Evolutionary conservation across 2,113 vertebrate genomes (phyloP).

Genomic region (Chitala chitala): DNA sequence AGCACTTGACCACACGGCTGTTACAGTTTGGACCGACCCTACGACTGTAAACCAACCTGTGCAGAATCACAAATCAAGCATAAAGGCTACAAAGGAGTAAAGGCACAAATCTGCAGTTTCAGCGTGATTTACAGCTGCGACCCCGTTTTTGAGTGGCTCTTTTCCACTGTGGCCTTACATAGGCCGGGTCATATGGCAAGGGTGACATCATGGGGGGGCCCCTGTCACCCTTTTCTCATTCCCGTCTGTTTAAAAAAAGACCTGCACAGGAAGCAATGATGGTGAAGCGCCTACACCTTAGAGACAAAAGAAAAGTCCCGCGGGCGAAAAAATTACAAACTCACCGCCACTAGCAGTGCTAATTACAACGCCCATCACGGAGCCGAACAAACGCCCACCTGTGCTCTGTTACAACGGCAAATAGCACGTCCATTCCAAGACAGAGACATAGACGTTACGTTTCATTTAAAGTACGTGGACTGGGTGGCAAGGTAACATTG

Average conservation of each 20-base stretch:
- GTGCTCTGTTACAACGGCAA: slow-evolving; percentile 3
- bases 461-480: background rate
- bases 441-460: too few species aligned
- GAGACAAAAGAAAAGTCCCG: background rate
- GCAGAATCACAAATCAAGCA: background rate
- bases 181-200: background rate
- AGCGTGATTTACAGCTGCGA: too few species aligned
- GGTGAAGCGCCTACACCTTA: background rate
- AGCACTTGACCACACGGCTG: background rate
- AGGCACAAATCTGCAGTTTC: background rate
- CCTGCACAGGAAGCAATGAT: background rate
- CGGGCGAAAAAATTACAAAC: slow-evolving; percentile 4
- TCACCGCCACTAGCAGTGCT: background rate
- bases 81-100: too few species aligned
- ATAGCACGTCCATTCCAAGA: background rate
- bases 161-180: background rate
- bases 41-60: background rate
- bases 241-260: background rate
- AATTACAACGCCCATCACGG: background rate
- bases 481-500: too few species aligned
- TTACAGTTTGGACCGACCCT: background rate
- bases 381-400: background rate
- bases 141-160: too few species aligned
- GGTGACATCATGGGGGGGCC: background rate
- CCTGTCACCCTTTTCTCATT: background rate